Percentiles rank a stretch among this genome's conserved stretches.
Conservation (phyloP, 2,888 invertebrate species). For the Caenorhabditis angaria region DNA sequence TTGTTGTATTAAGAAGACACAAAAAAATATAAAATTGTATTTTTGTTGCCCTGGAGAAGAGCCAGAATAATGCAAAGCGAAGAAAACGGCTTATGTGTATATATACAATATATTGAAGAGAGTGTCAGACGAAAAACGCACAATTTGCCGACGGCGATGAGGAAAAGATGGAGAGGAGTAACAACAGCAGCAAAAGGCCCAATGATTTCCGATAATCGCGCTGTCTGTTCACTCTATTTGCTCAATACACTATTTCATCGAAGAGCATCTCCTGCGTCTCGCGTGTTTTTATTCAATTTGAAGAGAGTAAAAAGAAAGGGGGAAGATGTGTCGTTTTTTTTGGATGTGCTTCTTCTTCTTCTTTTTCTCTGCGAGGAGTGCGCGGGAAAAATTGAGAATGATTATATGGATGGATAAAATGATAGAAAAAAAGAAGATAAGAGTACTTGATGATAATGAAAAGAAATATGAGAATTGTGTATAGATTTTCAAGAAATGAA, state of each 20-base stretch:
- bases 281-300: conserved; percentile 5
- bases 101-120: conserved; percentile 4
- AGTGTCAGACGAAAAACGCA: conserved; percentile 24
- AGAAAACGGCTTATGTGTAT: not conserved
- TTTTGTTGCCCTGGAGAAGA: conserved; percentile 3
- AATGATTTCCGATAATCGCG: conserved; percentile 57
- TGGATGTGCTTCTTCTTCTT: conserved; percentile 11
- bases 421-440: not conserved
- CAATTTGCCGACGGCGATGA: conserved; percentile 17
- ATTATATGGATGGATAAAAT: not conserved
- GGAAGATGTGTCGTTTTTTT: conserved; percentile 14
- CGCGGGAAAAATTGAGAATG: conserved; percentile 3
- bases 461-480: not conserved
- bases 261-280: not conserved
- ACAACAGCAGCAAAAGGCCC: conserved; percentile 18
- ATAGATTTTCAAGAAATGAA: not conserved
- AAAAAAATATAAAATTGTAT: not conserved
- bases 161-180: conserved; percentile 18
- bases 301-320: conserved; percentile 16
- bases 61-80: conserved; percentile 4
- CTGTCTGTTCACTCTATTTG: conserved; percentile 24
- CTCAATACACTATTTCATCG: conserved; percentile 8
- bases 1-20: not conserved
- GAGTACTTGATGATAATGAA: not conserved
- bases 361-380: not conserved